Evolutionary conservation across 2,797 vertebrate species (phyloP), one percentile per base, ranked within the genome.

Genomic region (Leuciscus waleckii): DNA sequence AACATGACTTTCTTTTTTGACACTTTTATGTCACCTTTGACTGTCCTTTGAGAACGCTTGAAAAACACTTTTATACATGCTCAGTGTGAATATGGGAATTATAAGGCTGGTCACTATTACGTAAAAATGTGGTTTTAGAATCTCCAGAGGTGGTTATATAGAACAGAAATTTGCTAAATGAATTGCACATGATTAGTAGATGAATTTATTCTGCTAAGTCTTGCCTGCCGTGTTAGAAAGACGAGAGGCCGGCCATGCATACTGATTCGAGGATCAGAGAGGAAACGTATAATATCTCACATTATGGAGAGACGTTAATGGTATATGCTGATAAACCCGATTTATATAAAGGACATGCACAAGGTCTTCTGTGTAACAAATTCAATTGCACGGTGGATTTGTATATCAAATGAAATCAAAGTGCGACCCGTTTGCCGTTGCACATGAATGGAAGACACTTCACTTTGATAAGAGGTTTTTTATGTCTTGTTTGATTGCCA

Each of bases 201-300:
- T 89, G 71, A 88, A 85, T 86, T 54, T 65, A 67, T 88, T 81
- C 81, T 67, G 54, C 61, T 35, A 43, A 76, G 61, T 86, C 51
- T 78, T 29, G 76, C 58, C 46, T 78, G 67, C 37, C 13, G 71
- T 29, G 41, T 85, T 82, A 61, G 49, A 83, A 67, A 77, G 77
- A 71, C 32, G 29, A 19, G 65, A 74, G 29, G 5, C 37, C 11
- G 10, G 43, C 37, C 49, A 39, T 73, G 85, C 75, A 86, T 88
- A 70, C 86, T 73, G 67, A 89, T 79, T 39, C 65, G 76, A 23
- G 75, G 87, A 88, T 89, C 86, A 86, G 84, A 35, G 35, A 49
- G 78, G 65, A 67, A 63, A 56, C 35, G 61, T 82, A 41, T 58
- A 21, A 85, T 65, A 56, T 70, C 63, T 82, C 51, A 83, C 63